A percentile compares a stretch with the other conserved stretches of the same genome.
These are phyloP conservation scores for Atrina japonica DNA, from an alignment of 2,888 invertebrate genomes.

Conservation along the genomic window DNA sequence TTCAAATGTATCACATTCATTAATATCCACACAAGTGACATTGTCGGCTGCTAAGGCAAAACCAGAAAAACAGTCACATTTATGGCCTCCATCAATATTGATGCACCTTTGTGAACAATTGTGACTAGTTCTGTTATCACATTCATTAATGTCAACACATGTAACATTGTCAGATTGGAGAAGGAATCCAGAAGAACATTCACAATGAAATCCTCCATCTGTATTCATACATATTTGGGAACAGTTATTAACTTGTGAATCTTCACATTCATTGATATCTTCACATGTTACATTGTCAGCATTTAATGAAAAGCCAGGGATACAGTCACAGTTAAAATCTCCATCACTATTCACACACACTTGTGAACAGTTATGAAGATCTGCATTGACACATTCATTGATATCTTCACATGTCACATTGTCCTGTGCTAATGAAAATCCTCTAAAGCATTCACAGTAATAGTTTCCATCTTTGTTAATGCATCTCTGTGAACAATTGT, in stretches of 20 bases:
- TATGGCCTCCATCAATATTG: background rate
- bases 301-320: no score
- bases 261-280: no score
- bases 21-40: constrained; percentile 1
- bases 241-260: constrained; percentile 25
- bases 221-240: constrained; percentile 4
- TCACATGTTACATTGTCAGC: no score
- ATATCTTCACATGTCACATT: no score
- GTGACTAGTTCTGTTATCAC: background rate
- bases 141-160: constrained; percentile 13
- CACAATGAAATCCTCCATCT: no score
- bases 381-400: no score
- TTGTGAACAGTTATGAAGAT: no score
- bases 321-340: no score
- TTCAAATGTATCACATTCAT: background rate
- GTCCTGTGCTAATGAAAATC: background rate
- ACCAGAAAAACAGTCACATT: constrained; percentile 12
- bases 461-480: constrained; percentile 16
- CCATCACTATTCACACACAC: no score
- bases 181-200: constrained; percentile 4
- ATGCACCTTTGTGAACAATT: constrained; percentile 10
- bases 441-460: constrained; percentile 9
- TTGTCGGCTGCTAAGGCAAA: background rate
- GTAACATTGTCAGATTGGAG: background rate
- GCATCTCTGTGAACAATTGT: constrained; percentile 23